phyloP scores from a whole-genome alignment of 2,113 vertebrate genomes.

The Phasianus colchicus region DNA sequence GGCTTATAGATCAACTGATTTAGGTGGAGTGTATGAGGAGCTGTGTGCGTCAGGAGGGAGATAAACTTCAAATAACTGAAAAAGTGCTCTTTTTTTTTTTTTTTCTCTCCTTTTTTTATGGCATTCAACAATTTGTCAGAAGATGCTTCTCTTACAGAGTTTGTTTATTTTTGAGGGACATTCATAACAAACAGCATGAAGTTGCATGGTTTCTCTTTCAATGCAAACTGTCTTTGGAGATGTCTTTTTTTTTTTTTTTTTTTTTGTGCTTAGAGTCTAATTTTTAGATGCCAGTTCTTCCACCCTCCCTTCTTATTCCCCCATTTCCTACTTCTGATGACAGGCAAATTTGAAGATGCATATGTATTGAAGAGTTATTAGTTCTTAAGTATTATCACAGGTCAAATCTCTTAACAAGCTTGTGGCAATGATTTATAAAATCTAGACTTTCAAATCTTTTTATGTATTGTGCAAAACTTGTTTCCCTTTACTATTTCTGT shows the following conservation, averaged over 20 bases:
- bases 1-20: rapidly evolving
- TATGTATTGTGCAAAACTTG: neutral
- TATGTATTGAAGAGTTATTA: neutral
- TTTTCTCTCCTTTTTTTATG: neutral
- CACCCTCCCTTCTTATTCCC: neutral
- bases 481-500: neutral
- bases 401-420: neutral
- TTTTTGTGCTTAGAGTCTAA: neutral
- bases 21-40: rapidly evolving
- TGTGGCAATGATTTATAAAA: neutral
- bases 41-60: rapidly evolving
- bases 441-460: neutral
- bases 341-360: neutral
- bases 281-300: neutral
- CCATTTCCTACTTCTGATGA: neutral
- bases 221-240: neutral
- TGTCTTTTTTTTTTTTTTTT: neutral
- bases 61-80: neutral
- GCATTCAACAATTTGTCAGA: neutral
- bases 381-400: neutral
- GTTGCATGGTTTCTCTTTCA: neutral
- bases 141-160: neutral
- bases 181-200: neutral
- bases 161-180: neutral
- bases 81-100: neutral